Base-by-base conservation (phyloP, 1,140 invertebrate genomes). In the Nomia melanderi region DNA sequence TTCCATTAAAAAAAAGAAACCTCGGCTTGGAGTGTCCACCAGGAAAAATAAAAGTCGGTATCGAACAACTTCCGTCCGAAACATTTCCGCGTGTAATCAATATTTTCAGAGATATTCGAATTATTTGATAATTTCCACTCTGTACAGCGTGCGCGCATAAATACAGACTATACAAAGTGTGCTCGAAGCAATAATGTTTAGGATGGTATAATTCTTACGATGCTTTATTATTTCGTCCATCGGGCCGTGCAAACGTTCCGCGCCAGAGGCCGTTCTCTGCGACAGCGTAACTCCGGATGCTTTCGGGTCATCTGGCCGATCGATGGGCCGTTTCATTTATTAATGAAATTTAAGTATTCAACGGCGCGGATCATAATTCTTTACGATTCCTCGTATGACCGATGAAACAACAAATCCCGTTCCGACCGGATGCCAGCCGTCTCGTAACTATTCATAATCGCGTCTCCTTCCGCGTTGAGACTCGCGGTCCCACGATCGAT, bases 271-370 rank as follows among this genome's bases (percentile, higher is more conserved):
- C 62, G 62, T 78, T 78, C 71, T 53, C 71, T 74, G 62, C 44
- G 54, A 36, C 62, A 17, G 14, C 7, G 53, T 33, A 44, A 65
- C 74, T 56, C 41, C 67, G 66, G 36, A 41, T 78, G 64, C 53
- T 78, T 74, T 64, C 53, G 39, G 76, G 77, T 82, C 71, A 79
- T 79, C 44, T 64, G 59, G 31, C n/a, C 70, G 80, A 83, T 83
- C 76, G 82, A 83, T 83, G 54, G 31, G 31, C 54, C 47, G 65
- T 74, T 73, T 82, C 82, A 72, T 71, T 39, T 75, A 75, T 82
- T 82, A 79, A 75, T 83, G 65, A 79, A 65, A 70, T 50, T 39
- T 63, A 47, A 70, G 62, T 62, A 64, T 25, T 33, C 27, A 47
- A 54, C 44, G 53, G 53, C 27, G 71, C 39, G 65, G n/a, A n/a